phyloP scores from a whole-genome alignment of 1,140 invertebrate species.

The Eupristina koningsbergeri region DNA sequence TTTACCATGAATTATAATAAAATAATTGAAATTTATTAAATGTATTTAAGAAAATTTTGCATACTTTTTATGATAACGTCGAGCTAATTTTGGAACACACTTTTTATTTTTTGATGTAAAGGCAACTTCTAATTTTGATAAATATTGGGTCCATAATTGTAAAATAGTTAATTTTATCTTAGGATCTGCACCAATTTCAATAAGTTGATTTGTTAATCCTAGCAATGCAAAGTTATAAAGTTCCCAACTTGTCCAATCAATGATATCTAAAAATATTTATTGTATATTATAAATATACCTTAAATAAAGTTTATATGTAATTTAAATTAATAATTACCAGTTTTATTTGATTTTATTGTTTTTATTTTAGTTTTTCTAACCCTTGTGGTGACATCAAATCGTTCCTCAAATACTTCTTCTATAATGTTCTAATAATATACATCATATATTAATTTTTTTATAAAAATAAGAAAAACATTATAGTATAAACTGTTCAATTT shows the following conservation, averaged over 20 bases:
- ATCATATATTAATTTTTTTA: slow-evolving; percentile 5
- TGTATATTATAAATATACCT: background rate
- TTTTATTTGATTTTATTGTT: slow-evolving; percentile 38
- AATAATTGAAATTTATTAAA: slow-evolving; percentile 18
- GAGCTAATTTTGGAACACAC: slow-evolving; percentile 73
- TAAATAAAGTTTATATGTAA: background rate
- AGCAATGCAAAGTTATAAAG: slow-evolving; percentile 78
- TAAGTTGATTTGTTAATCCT: slow-evolving; percentile 77
- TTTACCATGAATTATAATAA: slow-evolving; percentile 27
- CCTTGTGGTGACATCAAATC: slow-evolving; percentile 52
- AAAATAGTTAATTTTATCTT: slow-evolving; percentile 76
- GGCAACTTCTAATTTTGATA: slow-evolving; percentile 76
- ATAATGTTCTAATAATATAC: slow-evolving; percentile 65
- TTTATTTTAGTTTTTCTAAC: slow-evolving; percentile 58
- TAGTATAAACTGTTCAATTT: too few species aligned
- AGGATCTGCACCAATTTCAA: slow-evolving; percentile 74
- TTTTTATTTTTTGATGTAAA: slow-evolving; percentile 72
- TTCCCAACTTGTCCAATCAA: slow-evolving; percentile 78
- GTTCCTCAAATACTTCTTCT: slow-evolving; percentile 67
- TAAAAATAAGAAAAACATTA: background rate
- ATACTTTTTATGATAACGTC: slow-evolving; percentile 72
- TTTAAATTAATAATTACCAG: slow-evolving; percentile 34
- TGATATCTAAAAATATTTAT: slow-evolving; percentile 54
- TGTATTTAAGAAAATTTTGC: slow-evolving; percentile 1
- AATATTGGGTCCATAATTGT: slow-evolving; percentile 79